These are phyloP conservation scores for Chrysomallon squamiferum DNA, from an alignment of 1,140 invertebrate genomes.

Conservation along the genomic window DNA sequence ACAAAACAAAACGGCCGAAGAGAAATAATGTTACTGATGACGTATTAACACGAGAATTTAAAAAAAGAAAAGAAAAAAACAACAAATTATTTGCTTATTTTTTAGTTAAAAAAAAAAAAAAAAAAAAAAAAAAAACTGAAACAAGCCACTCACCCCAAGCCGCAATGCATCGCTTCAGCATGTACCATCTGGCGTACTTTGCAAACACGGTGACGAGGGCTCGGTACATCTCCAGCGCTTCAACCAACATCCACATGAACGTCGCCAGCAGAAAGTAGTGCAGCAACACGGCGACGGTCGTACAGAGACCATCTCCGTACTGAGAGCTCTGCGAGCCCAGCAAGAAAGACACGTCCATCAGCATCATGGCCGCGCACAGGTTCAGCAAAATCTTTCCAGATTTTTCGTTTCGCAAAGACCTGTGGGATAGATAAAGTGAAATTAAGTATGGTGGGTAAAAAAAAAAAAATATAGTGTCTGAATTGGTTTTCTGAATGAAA, in stretches of 20 bases:
- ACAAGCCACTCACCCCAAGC: constrained; percentile 66
- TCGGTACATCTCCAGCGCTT: constrained; percentile 69
- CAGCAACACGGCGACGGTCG: constrained; percentile 58
- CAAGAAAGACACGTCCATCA: constrained; percentile 66
- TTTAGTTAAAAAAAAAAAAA: too few relatives aligned
- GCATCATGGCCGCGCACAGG: constrained; percentile 65
- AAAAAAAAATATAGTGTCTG: not conserved
- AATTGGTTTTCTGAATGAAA: too few relatives aligned
- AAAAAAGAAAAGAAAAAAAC: too few relatives aligned
- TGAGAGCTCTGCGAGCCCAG: constrained; percentile 51
- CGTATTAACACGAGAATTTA: too few relatives aligned
- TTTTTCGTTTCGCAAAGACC: constrained; percentile 65
- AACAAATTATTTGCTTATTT: too few relatives aligned
- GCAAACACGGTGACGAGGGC: constrained; percentile 68
- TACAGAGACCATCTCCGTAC: constrained; percentile 47
- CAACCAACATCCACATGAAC: constrained; percentile 68
- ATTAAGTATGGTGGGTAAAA: too few relatives aligned
- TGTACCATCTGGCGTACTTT: constrained; percentile 65
- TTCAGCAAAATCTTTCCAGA: constrained; percentile 69
- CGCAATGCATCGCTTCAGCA: constrained; percentile 65
- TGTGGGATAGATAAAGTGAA: constrained; percentile 29
- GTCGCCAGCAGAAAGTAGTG: constrained; percentile 67
- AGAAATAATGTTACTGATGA: too few relatives aligned
- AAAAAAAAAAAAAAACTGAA: not conserved
- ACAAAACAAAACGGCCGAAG: too few relatives aligned